These are phyloP conservation scores for Oncorhynchus mykiss DNA, from an alignment of 2,113 vertebrate species.

Conservation along the genomic window DNA sequence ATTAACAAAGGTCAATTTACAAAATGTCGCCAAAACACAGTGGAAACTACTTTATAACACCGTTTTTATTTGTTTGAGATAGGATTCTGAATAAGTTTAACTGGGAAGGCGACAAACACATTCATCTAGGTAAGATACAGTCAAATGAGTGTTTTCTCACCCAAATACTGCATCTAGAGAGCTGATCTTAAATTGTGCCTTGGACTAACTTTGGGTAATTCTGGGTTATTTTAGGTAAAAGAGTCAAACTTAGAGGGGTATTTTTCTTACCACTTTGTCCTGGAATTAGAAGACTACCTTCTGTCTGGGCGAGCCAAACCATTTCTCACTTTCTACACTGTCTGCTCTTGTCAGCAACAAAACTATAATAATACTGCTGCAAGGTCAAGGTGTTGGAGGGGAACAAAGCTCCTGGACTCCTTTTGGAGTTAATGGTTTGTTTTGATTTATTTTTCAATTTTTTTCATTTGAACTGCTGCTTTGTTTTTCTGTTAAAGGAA, in stretches of 20 bases:
- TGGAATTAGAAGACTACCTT: conserved; percentile 5
- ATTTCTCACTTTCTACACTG: neutral
- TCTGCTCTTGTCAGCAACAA: neutral
- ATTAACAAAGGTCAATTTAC: conserved; percentile 17
- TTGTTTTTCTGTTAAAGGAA: neutral
- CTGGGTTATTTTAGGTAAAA: neutral
- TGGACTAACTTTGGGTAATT: neutral
- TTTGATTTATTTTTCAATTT: neutral
- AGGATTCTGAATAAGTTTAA: neutral
- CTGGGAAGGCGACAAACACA: neutral
- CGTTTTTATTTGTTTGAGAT: neutral
- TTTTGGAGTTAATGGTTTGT: neutral
- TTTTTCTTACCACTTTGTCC: neutral
- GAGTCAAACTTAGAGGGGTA: conserved; percentile 1
- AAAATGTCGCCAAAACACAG: conserved; percentile 21
- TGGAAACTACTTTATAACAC: neutral
- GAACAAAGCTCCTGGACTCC: neutral
- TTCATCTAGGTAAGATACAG: neutral
- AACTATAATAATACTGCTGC: neutral
- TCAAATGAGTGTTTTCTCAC: neutral
- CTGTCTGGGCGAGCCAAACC: neutral
- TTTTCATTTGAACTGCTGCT: neutral
- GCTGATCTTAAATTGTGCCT: neutral
- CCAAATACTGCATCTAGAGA: neutral
- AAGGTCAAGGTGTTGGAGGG: neutral